Evolutionary conservation across 1,140 invertebrate genomes (phyloP), one percentile per base, ranked within the genome.

Genomic region (Doryteuthis pealeii): DNA sequence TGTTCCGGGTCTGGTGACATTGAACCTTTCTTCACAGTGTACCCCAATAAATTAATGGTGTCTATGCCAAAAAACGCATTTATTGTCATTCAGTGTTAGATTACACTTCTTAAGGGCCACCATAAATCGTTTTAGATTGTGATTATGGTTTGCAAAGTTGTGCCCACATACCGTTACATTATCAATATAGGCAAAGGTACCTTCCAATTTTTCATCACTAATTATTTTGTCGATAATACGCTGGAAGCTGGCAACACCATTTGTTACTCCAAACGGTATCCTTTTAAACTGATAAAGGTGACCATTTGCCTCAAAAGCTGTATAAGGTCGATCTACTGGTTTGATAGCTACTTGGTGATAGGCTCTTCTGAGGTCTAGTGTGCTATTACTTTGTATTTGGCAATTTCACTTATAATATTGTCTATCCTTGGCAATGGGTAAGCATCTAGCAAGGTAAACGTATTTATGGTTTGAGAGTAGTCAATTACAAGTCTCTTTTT

Each of bases 181-280:
- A 15, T 62, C 58, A 26, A 62, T 26, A 15, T 62, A 62, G 4
- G 15, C 58, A 62, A 62, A 62, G 4, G 15, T 62, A 30, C 28
- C 58, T 67, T 35, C 22, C 43, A 35, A 32, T 12, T 40, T 28
- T 35, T 71, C 70, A 18, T 71, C 70, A 2, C 12, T 40, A 18
- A 71, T 18, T 3, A 71, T 18, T 71, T 71, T 32, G 70, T 71
- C 32, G 31, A 71, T 33, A 22, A 28, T 15, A 18, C 70, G 31
- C 26, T 71, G 70, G 32, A 71, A 71, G 15, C 14, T 40, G 32
- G 32, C 70, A 3, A 71, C 32, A 32, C 70, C 70, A 71, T 71
- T 71, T 35, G 28, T 32, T 22, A 71, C 70, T 18, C 70, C 70
- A 71, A 71, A 71, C 1, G 70, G 70, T 18, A 71, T 71, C 28